Evolutionary conservation across 1,140 invertebrate genomes (phyloP).

Genomic region (Delia radicum): DNA sequence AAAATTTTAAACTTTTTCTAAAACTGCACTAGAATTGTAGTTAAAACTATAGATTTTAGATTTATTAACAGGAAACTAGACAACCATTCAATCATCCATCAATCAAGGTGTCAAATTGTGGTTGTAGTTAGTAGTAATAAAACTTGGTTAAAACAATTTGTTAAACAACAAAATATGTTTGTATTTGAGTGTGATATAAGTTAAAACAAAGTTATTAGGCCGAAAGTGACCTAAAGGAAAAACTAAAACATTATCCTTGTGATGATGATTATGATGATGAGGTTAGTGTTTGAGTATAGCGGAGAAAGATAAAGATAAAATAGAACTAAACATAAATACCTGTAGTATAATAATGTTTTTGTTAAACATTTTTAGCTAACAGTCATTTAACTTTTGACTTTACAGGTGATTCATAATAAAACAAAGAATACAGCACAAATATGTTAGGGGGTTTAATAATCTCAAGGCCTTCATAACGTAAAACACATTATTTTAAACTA

Average conservation of each 20-base stretch:
- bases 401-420: conserved; percentile 11
- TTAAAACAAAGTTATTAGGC: conserved; percentile 21
- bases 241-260: neutral
- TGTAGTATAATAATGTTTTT: neutral
- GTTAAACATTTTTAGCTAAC: conserved; percentile 8
- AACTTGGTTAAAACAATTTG: conserved; percentile 3
- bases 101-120: conserved; percentile 10
- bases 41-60: neutral
- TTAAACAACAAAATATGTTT: neutral
- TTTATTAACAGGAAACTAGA: neutral
- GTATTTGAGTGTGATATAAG: neutral
- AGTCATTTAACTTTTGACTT: conserved; percentile 25
- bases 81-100: neutral
- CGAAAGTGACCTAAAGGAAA: conserved; percentile 9
- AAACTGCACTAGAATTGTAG: neutral
- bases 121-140: conserved; percentile 5
- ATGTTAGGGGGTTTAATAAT: too few species aligned
- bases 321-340: neutral
- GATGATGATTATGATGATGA: neutral
- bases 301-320: neutral
- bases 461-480: too few species aligned
- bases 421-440: neutral
- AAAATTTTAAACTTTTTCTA: too few species aligned
- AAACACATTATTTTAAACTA: too few species aligned
- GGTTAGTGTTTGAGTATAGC: neutral